Base-by-base conservation (phyloP, 1,140 invertebrate genomes). In the Tyrophagus putrescentiae region DNA sequence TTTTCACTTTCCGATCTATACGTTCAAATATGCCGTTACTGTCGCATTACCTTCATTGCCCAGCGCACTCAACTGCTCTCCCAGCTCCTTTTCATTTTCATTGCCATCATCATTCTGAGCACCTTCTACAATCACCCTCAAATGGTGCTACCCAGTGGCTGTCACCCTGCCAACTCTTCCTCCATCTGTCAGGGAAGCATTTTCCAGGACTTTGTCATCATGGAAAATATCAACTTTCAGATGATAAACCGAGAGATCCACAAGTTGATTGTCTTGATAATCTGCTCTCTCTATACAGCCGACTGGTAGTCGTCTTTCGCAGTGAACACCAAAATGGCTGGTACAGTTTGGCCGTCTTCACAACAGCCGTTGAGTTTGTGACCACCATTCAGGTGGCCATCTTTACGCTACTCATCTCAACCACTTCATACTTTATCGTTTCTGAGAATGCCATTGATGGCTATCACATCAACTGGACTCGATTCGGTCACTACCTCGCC, bases 301-400 rank as follows among this genome's bases (percentile, higher is more conserved):
- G 16, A 32, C 32, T 54, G 32, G 9, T 54, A 4, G 39, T 34
- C 21, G 25, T 54, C 13, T 54, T 54, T 27, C n/a, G 25, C 4
- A 54, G 27, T 31, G 52, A 54, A 54, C 28, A 54, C 16, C 52
- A n/a, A 2, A 54, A 54, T 54, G 31, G 25, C 9, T 54, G 52
- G 52, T 54, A 54, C 25, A 54, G 52, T 54, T 27, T 54, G 28
- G 52, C 31, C 2, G 52, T 54, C 13, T 54, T 54, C 52, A 34
- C 32, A 23, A 34, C 1, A 23, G 32, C 52, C n/a, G n/a, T 25
- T 16, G 25, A 11, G 9, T 34, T 54, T 31, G 28, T 54, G 9
- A 13, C 16, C 3, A 9, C 39, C 11, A 32, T 54, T 33, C 31
- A 54, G 39, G 25, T 54, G 13, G 27, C 3, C 52, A 31, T 54